Base-by-base conservation (phyloP, 2,888 invertebrate species). In the Oxyscelio sp. region DNA sequence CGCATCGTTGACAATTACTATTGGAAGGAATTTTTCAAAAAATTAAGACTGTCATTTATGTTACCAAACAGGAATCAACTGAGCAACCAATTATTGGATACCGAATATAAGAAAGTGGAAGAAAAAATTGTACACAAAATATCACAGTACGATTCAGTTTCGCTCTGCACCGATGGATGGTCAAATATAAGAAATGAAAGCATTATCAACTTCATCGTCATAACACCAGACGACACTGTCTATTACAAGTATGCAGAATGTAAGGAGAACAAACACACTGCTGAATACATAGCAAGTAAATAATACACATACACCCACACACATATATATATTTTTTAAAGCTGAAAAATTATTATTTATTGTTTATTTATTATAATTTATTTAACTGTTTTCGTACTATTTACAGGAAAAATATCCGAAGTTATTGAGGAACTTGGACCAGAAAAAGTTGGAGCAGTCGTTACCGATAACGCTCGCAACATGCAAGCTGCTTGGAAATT, bases 401-500 rank as follows among this genome's bases (percentile, higher is more conserved):
- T 58, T 59, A 59, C 59, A 58, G 66, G 59, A 15, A 31, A 75
- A 77, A 66, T 77, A 24, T 27, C 59, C 0, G 45, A 66, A 6
- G 58, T 56, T 48, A 66, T 66, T 3, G 24, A 4, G 11, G 77
- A 58, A 58, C 59, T 68, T 21, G 66, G 58, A 1, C 3, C 9
- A 52, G 40, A 74, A 17, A 68, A 68, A 52, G 68, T 66, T 17
- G 54, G 66, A 21, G 66, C 58, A 59, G 17, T 77, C 24, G 34
- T 54, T 13, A 66, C 75, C n/a, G 77, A 68, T 19, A 77, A 66
- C 17, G 68, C 66, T 15, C 27, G 1, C 4, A 77, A 77, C 15
- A 77, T 77, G 65, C 66, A 68, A 34, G 34, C 48, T 58, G 68
- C 66, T 38, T 66, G 66, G 75, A 70, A 58, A 8, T n/a, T 58